Percentiles rank a stretch among this genome's conserved stretches.
Conservation (phyloP, 2,113 vertebrate species). For the Misgurnus anguillicaudatus region DNA sequence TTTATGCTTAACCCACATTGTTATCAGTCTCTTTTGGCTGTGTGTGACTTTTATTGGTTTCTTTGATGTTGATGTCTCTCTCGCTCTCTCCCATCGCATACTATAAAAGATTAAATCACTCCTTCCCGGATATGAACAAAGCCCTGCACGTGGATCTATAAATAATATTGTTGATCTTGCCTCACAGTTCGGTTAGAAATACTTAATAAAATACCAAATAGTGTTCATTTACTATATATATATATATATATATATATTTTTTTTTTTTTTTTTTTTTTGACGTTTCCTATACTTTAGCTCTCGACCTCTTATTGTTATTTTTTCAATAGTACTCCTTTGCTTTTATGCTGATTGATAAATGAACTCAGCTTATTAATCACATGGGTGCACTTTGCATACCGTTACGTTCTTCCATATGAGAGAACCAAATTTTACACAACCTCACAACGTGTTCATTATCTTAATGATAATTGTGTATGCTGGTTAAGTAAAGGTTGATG, state of each 20-base stretch:
- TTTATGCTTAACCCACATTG: neutral
- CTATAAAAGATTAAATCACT: neutral
- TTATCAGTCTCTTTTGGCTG: neutral
- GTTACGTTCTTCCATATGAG: conserved; percentile 18
- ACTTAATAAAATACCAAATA: neutral
- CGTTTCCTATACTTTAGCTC: neutral
- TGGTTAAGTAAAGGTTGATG: neutral
- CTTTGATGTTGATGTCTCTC: neutral
- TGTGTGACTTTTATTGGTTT: conserved; percentile 18
- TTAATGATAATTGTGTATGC: neutral
- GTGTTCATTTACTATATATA: neutral
- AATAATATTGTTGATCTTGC: neutral
- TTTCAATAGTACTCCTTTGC: neutral
- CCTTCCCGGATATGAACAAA: neutral
- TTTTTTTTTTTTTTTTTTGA: neutral
- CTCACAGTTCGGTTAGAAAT: neutral
- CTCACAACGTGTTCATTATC: conserved; percentile 7
- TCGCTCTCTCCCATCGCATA: neutral
- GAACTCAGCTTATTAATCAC: conserved; percentile 30
- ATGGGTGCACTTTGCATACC: conserved; percentile 26
- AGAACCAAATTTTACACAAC: neutral
- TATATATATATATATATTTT: no score
- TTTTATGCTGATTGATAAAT: neutral
- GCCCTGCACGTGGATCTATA: neutral
- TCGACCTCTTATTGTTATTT: neutral